phyloP scores from a whole-genome alignment of 2,888 invertebrate genomes.

The Pandemis cinnamomeana region DNA sequence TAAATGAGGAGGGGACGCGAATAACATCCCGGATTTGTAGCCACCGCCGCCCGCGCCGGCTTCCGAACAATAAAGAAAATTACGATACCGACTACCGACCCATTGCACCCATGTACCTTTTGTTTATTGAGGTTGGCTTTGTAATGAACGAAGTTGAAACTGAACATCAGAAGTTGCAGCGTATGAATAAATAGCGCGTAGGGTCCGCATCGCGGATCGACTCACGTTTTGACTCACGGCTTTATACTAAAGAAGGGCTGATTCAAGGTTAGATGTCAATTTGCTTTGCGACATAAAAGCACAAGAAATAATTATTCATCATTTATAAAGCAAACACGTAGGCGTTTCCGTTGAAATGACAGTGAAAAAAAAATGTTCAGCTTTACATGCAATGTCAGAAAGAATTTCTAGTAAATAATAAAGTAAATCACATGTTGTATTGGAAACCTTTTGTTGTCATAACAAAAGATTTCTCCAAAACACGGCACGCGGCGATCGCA shows the following conservation, averaged over 20 bases:
- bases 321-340: neutral
- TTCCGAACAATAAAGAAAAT: slow-evolving; percentile 70
- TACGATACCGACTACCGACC: slow-evolving; percentile 63
- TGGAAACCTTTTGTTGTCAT: slow-evolving; percentile 46
- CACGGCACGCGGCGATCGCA: slow-evolving; percentile 69
- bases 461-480: slow-evolving; percentile 69
- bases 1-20: slow-evolving; percentile 81
- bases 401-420: slow-evolving; percentile 25
- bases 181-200: slow-evolving; percentile 9
- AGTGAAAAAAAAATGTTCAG: neutral
- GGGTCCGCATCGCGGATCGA: neutral
- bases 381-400: neutral
- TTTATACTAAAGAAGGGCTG: neutral
- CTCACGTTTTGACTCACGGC: neutral
- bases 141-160: slow-evolving; percentile 34
- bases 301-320: neutral
- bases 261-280: neutral
- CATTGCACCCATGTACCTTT: slow-evolving; percentile 49
- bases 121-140: slow-evolving; percentile 52
- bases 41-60: slow-evolving; percentile 62
- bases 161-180: slow-evolving; percentile 11
- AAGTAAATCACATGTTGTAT: slow-evolving; percentile 25
- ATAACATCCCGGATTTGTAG: slow-evolving; percentile 64
- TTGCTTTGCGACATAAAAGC: neutral
- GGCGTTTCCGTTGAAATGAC: neutral